Conservation (phyloP, 2,113 vertebrate genomes). For the Hippopotamus amphibius region DNA sequence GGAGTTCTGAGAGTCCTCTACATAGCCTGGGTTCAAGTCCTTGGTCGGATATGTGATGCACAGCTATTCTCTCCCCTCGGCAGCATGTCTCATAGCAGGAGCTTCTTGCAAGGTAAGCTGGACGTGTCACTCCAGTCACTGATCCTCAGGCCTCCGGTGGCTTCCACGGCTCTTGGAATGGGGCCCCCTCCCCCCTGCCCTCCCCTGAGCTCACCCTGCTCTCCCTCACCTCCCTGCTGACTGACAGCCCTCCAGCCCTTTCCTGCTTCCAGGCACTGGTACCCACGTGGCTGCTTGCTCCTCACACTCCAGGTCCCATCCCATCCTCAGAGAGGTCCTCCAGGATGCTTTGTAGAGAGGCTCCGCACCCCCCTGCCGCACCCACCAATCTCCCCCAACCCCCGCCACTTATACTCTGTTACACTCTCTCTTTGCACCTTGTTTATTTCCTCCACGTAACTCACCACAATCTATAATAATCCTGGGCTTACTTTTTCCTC, state of each 20-base stretch:
- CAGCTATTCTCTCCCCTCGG: background rate
- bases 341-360: background rate
- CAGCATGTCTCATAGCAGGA: background rate
- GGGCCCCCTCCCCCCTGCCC: background rate
- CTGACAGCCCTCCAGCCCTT: background rate
- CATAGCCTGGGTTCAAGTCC: background rate
- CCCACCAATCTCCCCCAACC: background rate
- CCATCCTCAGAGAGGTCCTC: background rate
- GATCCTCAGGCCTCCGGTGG: background rate
- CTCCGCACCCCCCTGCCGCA: background rate
- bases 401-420: background rate
- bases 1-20: background rate
- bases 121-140: background rate
- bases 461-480: background rate
- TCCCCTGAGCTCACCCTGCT: no score
- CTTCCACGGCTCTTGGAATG: background rate
- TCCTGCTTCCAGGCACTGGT: background rate
- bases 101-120: background rate
- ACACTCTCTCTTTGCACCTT: background rate
- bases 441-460: background rate
- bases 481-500: background rate
- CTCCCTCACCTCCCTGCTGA: background rate
- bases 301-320: background rate
- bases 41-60: fast-evolving
- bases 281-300: background rate